phyloP scores from a whole-genome alignment of 2,113 vertebrate genomes.

The Ctenomys sociabilis region DNA sequence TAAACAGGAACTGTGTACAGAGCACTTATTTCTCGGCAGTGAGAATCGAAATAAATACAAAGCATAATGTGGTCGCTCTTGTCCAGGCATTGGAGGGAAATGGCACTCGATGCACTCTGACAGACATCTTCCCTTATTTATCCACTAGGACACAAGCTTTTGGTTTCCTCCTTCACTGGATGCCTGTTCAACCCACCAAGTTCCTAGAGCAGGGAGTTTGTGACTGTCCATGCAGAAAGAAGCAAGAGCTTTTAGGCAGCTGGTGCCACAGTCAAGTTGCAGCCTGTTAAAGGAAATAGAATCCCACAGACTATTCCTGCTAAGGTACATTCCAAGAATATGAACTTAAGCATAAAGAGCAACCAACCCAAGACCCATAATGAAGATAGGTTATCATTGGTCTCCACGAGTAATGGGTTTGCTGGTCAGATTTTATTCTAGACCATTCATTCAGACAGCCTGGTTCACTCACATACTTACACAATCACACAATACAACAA shows the following conservation, averaged over 20 bases:
- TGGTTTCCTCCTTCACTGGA: constrained; percentile 28
- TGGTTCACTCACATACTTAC: neutral
- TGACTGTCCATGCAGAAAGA: neutral
- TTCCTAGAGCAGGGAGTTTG: neutral
- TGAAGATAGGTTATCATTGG: neutral
- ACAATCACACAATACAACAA: neutral
- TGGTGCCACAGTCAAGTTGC: neutral
- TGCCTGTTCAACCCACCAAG: neutral
- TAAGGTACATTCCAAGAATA: constrained; percentile 47
- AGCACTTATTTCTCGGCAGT: neutral
- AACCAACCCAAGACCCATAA: neutral
- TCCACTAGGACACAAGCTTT: neutral
- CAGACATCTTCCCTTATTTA: constrained; percentile 51
- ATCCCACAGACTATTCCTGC: neutral
- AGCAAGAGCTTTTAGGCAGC: neutral
- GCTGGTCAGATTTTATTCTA: constrained; percentile 8
- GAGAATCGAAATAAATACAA: constrained; percentile 48
- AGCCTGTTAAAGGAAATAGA: neutral
- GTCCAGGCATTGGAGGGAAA: constrained; percentile 3
- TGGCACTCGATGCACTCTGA: neutral
- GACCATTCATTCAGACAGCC: neutral
- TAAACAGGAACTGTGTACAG: constrained; percentile 35
- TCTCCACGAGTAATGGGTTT: neutral
- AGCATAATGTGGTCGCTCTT: neutral
- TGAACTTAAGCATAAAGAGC: constrained; percentile 33